Evolutionary conservation across 2,113 vertebrate species (phyloP), one percentile per base, ranked within the genome.

Genomic region (Myrmecophaga tridactyla): DNA sequence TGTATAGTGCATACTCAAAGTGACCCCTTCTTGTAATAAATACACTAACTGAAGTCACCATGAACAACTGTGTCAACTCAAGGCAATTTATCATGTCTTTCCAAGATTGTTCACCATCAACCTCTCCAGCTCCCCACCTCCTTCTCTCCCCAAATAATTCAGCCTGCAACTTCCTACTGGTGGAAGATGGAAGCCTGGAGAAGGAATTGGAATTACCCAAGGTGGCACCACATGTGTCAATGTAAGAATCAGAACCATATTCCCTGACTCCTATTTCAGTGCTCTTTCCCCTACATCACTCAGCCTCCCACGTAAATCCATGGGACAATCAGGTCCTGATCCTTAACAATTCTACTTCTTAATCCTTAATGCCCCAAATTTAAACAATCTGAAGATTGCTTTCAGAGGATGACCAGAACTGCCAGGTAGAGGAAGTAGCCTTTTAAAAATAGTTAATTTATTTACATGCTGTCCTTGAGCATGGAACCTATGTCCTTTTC

Each of bases 191-290:
- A 86, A 21, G 51, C 73, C 36, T 76, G 20, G 46, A 69, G 51
- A 95, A 91, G 25, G 43, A 94, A 92, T 20, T 6, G 58, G n/a
- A 92, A 92, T 92, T 92, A 12, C 15, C 72, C 9, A 76, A 72
- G 41, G 20, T 29, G 6, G 39, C 15, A 48, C 7, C 34, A 67
- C 39, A 85, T 36, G 27, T 39, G 67, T n/a, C n/a, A n/a, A n/a
- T n/a, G n/a, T n/a, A n/a, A 90, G 43, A 95, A 75, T 58, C 72
- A 65, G 31, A 94, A 58, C 27, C 51, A 6, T 34, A 36, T 39
- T 62, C 51, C 70, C 81, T 75, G 13, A 75, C 25, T 70, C 20
- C 29, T 84, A 29, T 13, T 86, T 89, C 72, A 92, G 27, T 51
- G 72, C 27, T 67, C 65, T 89, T 75, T 85, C 41, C 48, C 43